A percentile compares a stretch with the other conserved stretches of the same genome.
Conservation (phyloP, 2,797 vertebrate species). For the Buphagus erythrorhynchus region DNA sequence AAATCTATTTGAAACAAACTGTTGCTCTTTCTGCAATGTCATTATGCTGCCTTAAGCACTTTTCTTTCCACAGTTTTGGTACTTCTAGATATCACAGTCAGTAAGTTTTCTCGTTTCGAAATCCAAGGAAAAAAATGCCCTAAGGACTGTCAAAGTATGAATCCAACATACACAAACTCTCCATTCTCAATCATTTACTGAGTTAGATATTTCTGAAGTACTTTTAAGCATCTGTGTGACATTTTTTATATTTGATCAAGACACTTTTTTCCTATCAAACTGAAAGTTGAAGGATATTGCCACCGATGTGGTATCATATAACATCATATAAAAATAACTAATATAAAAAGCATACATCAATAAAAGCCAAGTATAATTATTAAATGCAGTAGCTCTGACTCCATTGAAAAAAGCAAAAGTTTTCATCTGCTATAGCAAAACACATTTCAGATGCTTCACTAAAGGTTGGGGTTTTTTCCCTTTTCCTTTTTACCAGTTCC, state of each 20-base stretch:
- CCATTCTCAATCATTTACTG: background rate
- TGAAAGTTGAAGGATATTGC: background rate
- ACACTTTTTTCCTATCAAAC: background rate
- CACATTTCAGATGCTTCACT: background rate
- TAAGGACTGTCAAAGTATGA: background rate
- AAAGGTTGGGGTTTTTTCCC: rapidly evolving
- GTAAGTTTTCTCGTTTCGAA: background rate
- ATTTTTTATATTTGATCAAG: background rate
- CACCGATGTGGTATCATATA: background rate
- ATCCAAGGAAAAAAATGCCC: background rate
- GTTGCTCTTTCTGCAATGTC: background rate
- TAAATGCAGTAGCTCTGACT: background rate
- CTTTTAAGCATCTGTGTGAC: background rate
- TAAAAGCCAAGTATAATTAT: background rate
- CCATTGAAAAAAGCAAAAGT: background rate
- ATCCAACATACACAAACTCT: background rate
- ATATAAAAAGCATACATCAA: background rate
- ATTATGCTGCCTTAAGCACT: background rate
- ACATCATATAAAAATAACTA: background rate
- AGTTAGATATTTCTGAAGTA: background rate
- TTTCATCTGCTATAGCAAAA: background rate
- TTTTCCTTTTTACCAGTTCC: background rate
- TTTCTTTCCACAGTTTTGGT: background rate
- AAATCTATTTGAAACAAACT: background rate
- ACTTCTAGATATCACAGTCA: background rate